Conservation (phyloP, 92 coral and sea anemone species). For the Phenganax stokvisi region DNA sequence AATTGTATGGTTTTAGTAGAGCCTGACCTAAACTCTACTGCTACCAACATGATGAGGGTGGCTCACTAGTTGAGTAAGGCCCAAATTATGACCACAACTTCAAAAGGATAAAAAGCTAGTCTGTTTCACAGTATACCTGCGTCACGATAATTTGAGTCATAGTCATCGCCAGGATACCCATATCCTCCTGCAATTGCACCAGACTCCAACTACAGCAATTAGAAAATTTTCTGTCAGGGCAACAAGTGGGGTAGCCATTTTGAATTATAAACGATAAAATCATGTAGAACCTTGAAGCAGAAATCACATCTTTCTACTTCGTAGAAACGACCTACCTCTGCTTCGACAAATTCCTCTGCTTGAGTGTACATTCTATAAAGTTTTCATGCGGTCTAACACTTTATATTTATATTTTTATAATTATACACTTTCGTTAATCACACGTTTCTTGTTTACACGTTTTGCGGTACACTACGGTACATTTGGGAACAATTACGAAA, state of each 20-base stretch:
- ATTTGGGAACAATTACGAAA: not conserved
- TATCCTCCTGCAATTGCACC: conserved; percentile 37
- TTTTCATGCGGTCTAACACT: not conserved
- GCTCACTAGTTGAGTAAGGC: too few species aligned
- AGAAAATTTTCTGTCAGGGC: not conserved
- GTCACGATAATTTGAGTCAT: conserved; percentile 27
- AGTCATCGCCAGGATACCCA: conserved; percentile 30
- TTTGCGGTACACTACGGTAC: conserved; percentile 2
- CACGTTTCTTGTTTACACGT: not conserved
- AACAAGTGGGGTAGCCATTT: not conserved
- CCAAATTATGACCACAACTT: too few species aligned
- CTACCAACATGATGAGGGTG: too few species aligned
- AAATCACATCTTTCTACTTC: not conserved
- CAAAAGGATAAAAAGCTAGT: not conserved
- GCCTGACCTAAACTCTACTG: too few species aligned
- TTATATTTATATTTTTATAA: not conserved
- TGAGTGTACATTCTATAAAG: conserved; percentile 45
- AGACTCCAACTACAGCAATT: conserved; percentile 23
- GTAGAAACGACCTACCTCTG: conserved; percentile 37
- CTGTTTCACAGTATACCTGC: conserved; percentile 4
- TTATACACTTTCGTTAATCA: not conserved
- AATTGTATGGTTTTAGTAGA: too few species aligned
- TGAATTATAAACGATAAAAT: not conserved
- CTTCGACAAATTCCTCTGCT: conserved; percentile 56
- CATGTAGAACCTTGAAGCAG: not conserved